Conservation (phyloP, 92 coral and sea anemone species). For the Umimayanthus kanabou region DNA sequence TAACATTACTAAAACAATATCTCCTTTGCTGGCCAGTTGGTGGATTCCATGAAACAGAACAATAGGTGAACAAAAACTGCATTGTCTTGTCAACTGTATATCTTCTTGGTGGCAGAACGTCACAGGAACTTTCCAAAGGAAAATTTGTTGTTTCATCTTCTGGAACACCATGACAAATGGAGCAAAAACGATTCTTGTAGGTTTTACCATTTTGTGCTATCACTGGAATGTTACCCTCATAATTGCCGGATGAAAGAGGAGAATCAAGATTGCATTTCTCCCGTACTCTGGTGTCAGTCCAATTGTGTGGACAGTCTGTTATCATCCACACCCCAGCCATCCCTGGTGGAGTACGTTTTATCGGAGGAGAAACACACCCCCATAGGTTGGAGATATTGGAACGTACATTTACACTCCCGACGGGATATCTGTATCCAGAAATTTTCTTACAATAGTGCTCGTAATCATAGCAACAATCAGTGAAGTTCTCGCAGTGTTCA, state of each 20-base stretch:
- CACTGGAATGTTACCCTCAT: neutral
- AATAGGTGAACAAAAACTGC: neutral
- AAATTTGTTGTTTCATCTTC: neutral
- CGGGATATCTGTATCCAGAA: neutral
- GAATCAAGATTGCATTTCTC: neutral
- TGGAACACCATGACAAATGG: neutral
- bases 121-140: neutral
- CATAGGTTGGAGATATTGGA: neutral
- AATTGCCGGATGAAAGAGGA: neutral
- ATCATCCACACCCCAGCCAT: neutral
- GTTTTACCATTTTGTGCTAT: neutral
- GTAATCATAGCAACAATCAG: neutral
- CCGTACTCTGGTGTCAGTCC: neutral
- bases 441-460: neutral
- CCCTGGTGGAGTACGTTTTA: neutral
- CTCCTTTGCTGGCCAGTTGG: slow-evolving; percentile 1
- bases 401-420: no score
- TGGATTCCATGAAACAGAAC: neutral
- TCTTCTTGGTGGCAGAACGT: neutral
- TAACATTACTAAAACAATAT: neutral
- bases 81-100: neutral
- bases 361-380: neutral
- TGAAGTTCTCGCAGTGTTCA: neutral
- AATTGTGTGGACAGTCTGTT: neutral
- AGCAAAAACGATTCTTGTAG: neutral